Conservation (phyloP, 2,888 invertebrate genomes). For the Epirrhoe tristata region DNA sequence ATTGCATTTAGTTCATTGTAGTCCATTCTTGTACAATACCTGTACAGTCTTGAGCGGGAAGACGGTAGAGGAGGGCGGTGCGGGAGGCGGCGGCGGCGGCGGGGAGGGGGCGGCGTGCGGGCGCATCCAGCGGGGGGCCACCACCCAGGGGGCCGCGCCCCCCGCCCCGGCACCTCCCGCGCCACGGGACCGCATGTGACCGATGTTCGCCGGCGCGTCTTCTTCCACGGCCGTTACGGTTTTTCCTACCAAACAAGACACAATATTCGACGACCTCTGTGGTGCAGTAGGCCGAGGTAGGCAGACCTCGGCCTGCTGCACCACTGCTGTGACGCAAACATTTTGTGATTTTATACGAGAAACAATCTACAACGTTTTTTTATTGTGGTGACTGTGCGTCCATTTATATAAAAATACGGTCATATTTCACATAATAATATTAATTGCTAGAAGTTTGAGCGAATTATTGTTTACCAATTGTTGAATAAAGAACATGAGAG, state of each 20-base stretch:
- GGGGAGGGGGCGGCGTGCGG: conserved; percentile 74
- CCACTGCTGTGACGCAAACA: too few relatives aligned
- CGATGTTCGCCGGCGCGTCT: conserved; percentile 74
- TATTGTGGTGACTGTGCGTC: too few relatives aligned
- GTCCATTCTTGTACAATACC: conserved; percentile 46
- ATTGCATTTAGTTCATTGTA: not conserved
- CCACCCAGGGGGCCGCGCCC: conserved; percentile 62
- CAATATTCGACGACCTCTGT: not conserved
- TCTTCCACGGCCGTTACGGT: conserved; percentile 40
- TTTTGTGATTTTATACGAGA: too few relatives aligned
- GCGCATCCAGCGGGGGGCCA: conserved; percentile 85
- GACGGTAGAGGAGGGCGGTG: conserved; percentile 80
- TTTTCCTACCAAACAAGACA: conserved; percentile 49
- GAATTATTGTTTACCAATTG: too few relatives aligned
- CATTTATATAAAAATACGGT: too few relatives aligned
- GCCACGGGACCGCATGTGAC: conserved; percentile 62
- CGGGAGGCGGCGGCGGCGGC: conserved; percentile 44
- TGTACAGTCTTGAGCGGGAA: conserved; percentile 69
- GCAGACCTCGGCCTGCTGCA: too few relatives aligned
- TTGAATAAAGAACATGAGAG: not conserved
- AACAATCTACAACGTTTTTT: too few relatives aligned
- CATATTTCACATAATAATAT: too few relatives aligned
- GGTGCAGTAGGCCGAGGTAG: too few relatives aligned
- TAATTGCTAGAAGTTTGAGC: too few relatives aligned
- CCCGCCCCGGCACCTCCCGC: conserved; percentile 33